A percentile compares a stretch with the other conserved stretches of the same genome.
Evolutionary conservation across 2,797 vertebrate species (phyloP).

Genomic region (Bovichtus diacanthus): DNA sequence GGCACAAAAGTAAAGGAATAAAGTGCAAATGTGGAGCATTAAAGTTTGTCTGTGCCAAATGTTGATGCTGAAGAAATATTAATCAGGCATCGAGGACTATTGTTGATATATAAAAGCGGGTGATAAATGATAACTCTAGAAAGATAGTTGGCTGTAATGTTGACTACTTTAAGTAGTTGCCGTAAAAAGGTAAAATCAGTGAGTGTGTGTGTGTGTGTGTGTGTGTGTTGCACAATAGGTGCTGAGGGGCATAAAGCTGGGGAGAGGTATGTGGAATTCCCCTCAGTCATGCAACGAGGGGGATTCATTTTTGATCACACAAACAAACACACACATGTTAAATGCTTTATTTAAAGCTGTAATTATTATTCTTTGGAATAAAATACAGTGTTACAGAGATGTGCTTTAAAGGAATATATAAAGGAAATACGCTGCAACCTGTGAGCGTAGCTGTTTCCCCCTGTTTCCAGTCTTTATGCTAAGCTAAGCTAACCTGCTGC

Average conservation of each 20-base stretch:
- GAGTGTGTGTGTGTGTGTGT: slow-evolving; percentile 16
- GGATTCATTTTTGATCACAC: slow-evolving; percentile 56
- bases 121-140: slow-evolving; percentile 28
- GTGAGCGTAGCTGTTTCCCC: neutral
- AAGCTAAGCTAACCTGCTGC: neutral
- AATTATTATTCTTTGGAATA: slow-evolving; percentile 21
- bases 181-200: slow-evolving; percentile 10
- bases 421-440: neutral
- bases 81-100: slow-evolving; percentile 32
- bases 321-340: slow-evolving; percentile 37
- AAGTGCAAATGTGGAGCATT: slow-evolving; percentile 33
- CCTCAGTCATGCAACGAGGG: slow-evolving; percentile 47
- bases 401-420: neutral
- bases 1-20: slow-evolving; percentile 36
- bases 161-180: slow-evolving; percentile 11
- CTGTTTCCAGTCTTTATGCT: neutral
- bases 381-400: slow-evolving; percentile 3
- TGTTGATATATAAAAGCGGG: slow-evolving; percentile 16
- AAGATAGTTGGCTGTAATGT: slow-evolving; percentile 30
- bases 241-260: slow-evolving; percentile 69
- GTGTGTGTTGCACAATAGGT: slow-evolving; percentile 45
- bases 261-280: slow-evolving; percentile 70
- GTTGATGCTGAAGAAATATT: slow-evolving; percentile 34
- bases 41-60: slow-evolving; percentile 29
- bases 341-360: slow-evolving; percentile 33